Evolutionary conservation across 2,113 vertebrate genomes (phyloP).

Genomic region (Sebastes schlegelii): DNA sequence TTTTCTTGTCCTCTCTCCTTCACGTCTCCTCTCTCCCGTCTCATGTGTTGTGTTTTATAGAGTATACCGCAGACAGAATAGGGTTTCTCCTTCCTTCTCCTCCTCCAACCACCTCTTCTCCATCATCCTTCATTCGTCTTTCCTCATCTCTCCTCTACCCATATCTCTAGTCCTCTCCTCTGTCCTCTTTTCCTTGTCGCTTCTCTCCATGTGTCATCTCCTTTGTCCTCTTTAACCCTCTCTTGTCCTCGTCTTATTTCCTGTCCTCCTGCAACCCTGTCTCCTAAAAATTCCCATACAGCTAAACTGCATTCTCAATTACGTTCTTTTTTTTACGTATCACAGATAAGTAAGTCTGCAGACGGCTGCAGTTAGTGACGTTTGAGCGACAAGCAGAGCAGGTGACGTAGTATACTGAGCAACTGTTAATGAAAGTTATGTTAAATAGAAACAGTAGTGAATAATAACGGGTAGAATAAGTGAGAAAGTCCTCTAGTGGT

Average conservation of each 20-base stretch:
- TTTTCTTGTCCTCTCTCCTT: no score
- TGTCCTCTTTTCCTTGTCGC: neutral
- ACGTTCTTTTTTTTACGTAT: no score
- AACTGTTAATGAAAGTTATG: no score
- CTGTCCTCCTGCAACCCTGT: no score
- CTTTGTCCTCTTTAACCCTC: neutral
- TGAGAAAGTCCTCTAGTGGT: no score
- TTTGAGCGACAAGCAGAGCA: no score
- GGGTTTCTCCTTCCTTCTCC: neutral
- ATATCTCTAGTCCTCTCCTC: neutral
- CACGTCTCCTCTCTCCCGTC: neutral
- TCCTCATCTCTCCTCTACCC: neutral
- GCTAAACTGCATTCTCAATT: no score
- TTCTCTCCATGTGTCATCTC: neutral
- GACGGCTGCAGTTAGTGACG: no score
- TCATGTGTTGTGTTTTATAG: neutral
- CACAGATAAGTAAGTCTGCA: no score
- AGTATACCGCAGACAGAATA: neutral
- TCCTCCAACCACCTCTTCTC: neutral
- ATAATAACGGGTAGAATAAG: no score
- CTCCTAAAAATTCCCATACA: neutral
- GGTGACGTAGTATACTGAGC: no score
- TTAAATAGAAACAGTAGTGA: no score
- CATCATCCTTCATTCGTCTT: neutral
- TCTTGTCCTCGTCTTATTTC: neutral